These are phyloP conservation scores for Corythaeola cristata DNA, from an alignment of 2,113 vertebrate genomes.

Conservation along the genomic window DNA sequence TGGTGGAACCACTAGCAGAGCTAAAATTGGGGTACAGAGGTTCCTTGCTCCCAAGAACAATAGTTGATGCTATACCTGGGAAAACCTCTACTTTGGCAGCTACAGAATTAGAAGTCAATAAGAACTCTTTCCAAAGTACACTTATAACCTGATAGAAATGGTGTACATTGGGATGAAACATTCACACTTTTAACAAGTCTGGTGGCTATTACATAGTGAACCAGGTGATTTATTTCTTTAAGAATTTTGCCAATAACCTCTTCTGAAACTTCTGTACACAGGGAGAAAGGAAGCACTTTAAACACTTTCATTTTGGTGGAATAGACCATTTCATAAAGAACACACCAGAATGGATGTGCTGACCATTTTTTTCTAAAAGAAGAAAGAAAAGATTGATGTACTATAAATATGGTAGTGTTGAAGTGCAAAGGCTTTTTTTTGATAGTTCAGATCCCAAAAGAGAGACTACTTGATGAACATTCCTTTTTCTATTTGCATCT, in stretches of 20 bases:
- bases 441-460: neutral
- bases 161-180: neutral
- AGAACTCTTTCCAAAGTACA: neutral
- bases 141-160: neutral
- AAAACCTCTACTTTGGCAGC: neutral
- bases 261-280: neutral
- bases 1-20: neutral
- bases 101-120: neutral
- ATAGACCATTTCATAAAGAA: neutral
- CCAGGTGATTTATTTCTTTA: neutral
- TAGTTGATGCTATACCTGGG: neutral
- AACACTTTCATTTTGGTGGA: neutral
- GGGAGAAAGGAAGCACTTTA: neutral
- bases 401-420: neutral
- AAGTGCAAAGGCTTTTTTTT: neutral
- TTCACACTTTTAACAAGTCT: neutral
- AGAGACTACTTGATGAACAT: neutral
- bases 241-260: neutral
- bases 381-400: neutral
- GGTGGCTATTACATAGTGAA: neutral
- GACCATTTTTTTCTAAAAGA: neutral
- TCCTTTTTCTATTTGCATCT: neutral
- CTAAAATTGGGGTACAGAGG: neutral
- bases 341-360: neutral
- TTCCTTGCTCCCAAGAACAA: neutral